Percentiles rank a stretch among this genome's conserved stretches.
These are phyloP conservation scores for Drosophila busckii DNA, from an alignment of 1,140 invertebrate genomes.

Conservation along the genomic window DNA sequence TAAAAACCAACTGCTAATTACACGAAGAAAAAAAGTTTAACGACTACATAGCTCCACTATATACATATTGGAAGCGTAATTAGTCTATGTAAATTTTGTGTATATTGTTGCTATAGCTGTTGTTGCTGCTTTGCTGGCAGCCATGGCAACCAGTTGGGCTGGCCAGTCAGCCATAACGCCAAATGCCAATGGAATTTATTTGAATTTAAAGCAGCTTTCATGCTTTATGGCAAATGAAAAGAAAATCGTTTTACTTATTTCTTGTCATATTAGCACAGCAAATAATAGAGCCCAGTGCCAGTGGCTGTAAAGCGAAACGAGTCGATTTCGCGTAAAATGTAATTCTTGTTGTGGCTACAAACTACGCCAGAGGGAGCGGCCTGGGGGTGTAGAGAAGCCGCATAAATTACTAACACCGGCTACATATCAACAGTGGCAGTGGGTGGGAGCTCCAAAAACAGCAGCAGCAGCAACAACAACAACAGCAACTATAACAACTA, in stretches of 20 bases:
- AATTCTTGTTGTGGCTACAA: constrained; percentile 26
- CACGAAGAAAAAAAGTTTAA: too few relatives aligned
- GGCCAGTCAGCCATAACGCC: too few relatives aligned
- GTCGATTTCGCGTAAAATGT: constrained; percentile 25
- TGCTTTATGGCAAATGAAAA: constrained; percentile 1
- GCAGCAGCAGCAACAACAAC: constrained; percentile 30
- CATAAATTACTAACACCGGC: constrained; percentile 68
- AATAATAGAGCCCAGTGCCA: too few relatives aligned
- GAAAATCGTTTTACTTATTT: too few relatives aligned
- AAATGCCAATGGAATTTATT: background rate
- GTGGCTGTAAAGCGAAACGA: background rate
- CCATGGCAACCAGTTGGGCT: constrained; percentile 49
- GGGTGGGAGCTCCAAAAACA: too few relatives aligned
- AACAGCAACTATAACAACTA: background rate
- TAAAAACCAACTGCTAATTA: too few relatives aligned
- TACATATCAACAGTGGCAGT: constrained; percentile 43
- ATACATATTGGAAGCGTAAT: background rate
- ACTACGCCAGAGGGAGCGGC: background rate
- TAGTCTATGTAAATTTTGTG: constrained; percentile 14
- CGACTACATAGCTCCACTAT: too few relatives aligned
- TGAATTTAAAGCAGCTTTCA: too few relatives aligned
- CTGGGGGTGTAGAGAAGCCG: constrained; percentile 45
- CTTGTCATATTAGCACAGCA: too few relatives aligned
- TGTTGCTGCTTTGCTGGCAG: constrained; percentile 33
- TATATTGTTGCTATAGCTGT: constrained; percentile 37